Evolutionary conservation across 1,140 invertebrate species (phyloP), one percentile per base, ranked within the genome.

Genomic region (Drosophila persimilis): DNA sequence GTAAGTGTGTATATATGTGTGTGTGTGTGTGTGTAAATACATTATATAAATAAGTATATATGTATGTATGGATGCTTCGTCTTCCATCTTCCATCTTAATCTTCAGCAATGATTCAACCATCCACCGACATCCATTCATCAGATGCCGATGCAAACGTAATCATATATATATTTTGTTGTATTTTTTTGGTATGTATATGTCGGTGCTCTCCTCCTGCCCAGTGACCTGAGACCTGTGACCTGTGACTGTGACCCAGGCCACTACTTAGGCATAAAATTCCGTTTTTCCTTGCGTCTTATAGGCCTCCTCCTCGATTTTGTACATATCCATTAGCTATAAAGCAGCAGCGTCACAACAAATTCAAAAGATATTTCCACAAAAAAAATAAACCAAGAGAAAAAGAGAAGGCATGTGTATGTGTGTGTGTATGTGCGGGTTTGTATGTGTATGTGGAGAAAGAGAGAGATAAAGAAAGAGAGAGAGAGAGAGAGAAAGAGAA

Each of bases 221-320:
- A 51, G 54, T 26, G 69, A 62, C 52, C 53, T 52, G 45, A 7
- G 50, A 52, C 17, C 50, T 24, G 8, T 2, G 31, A 55, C 55
- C 6, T 29, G 31, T 8, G 8, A 9, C 2, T 35, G 31, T 35
- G 31, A 35, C 31, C 31, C 31, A 35, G 31, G 31, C 31, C 35
- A 39, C 5, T 13, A 39, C 93, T 95, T 94, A 97, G 92, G 95
- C 96, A 92, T 97, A 98, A 92, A 97, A 98, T 91, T 98, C 97
- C 71, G 94, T 94, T 92, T 98, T 98, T 80, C 95, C 95, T 81
- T 96, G 95, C 92, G 98, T 94, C 86, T 98, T 96, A 91, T 97
- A 97, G 86, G 98, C 97, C 72, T 97, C 94, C 92, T 98, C 97
- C 92, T 97, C 97, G 92, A 97, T 97, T 92, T 98, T 97, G 93